Conservation (phyloP, 1,140 invertebrate species). For the Neotoxoptera formosana region DNA sequence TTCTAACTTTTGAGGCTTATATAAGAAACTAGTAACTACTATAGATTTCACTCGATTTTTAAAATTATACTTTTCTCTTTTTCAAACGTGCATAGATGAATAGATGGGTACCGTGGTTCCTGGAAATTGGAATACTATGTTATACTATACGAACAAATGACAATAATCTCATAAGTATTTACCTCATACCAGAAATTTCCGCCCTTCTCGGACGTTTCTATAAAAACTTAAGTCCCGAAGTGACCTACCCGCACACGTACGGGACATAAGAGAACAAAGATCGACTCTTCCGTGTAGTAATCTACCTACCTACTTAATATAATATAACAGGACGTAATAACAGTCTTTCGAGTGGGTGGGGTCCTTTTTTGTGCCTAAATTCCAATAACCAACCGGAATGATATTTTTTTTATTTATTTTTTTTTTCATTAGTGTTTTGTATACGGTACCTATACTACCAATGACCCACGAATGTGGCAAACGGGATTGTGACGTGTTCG, state of each 20-base stretch:
- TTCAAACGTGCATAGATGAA: no score
- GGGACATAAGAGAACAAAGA: background rate
- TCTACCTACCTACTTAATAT: no score
- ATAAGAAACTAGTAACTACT: no score
- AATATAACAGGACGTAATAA: no score
- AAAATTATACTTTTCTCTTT: no score
- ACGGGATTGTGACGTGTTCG: background rate
- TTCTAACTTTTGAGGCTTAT: no score
- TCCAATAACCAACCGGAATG: background rate
- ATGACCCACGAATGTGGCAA: background rate
- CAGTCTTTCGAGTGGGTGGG: no score
- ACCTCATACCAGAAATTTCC: background rate
- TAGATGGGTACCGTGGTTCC: background rate
- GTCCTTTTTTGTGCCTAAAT: background rate
- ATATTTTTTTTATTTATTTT: background rate
- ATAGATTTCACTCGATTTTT: no score
- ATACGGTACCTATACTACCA: background rate
- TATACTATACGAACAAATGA: background rate
- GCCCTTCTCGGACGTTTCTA: background rate
- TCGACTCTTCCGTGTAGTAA: background rate
- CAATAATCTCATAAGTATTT: background rate
- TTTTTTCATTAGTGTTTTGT: no score
- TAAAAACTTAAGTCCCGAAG: background rate
- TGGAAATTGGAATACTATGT: background rate
- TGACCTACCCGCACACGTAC: background rate